These are phyloP conservation scores for Pavo muticus DNA, from an alignment of 2,113 vertebrate genomes.

Conservation along the genomic window DNA sequence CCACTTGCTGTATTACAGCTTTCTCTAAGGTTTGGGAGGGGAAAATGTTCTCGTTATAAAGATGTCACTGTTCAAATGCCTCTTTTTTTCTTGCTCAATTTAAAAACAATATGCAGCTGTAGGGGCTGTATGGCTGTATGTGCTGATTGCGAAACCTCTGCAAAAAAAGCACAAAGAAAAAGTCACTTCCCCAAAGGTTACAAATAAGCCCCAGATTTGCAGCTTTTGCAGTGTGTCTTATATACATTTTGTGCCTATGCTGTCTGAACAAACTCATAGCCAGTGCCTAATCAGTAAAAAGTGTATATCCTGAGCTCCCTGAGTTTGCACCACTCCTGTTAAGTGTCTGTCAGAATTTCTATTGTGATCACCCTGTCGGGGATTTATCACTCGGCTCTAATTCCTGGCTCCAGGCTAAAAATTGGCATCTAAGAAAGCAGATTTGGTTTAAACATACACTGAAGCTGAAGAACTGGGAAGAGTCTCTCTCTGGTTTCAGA, in stretches of 20 bases:
- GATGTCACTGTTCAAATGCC: slow-evolving; percentile 52
- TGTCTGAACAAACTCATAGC: neutral
- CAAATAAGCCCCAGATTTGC: slow-evolving; percentile 6
- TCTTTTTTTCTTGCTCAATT: slow-evolving; percentile 44
- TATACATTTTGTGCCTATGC: neutral
- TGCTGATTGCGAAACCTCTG: neutral
- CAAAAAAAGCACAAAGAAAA: slow-evolving; percentile 16
- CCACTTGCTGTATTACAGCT: slow-evolving; percentile 42
- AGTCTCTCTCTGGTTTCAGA: neutral
- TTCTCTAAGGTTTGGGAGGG: slow-evolving; percentile 1
- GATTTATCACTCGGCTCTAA: slow-evolving; percentile 78
- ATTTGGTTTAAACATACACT: slow-evolving; percentile 60
- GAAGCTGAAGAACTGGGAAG: slow-evolving; percentile 39
- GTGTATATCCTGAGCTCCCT: neutral
- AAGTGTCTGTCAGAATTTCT: slow-evolving; percentile 73
- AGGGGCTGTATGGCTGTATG: neutral
- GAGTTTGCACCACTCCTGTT: slow-evolving; percentile 47
- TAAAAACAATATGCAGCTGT: slow-evolving; percentile 27
- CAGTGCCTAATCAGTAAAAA: neutral
- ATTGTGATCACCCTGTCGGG: slow-evolving; percentile 66
- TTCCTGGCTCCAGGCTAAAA: slow-evolving; percentile 74
- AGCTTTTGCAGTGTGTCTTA: slow-evolving; percentile 11
- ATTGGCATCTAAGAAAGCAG: slow-evolving; percentile 66
- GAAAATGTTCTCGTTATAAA: slow-evolving; percentile 40
- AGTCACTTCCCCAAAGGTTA: neutral